phyloP scores from a whole-genome alignment of 2,888 invertebrate species.

The Leptinotarsa tumamoca region DNA sequence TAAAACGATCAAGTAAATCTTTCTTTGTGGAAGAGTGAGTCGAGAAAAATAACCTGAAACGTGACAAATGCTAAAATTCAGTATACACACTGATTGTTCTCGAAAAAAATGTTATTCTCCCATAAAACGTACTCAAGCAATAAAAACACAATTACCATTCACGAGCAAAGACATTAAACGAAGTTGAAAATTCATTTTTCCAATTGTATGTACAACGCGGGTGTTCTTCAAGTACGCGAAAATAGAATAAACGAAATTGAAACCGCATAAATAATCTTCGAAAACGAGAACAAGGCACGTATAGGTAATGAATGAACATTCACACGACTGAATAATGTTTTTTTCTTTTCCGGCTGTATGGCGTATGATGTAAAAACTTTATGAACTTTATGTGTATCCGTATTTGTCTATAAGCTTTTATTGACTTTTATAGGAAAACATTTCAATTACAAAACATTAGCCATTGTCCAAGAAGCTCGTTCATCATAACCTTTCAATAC shows the following conservation, averaged over 20 bases:
- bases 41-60: neutral
- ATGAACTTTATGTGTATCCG: too few species aligned
- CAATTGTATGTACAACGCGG: too few species aligned
- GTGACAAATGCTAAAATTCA: neutral
- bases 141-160: neutral
- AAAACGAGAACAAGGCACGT: constrained; percentile 1
- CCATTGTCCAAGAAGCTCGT: constrained; percentile 7
- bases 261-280: neutral
- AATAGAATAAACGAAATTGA: neutral
- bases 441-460: constrained; percentile 4
- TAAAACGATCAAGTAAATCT: too few species aligned
- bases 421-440: too few species aligned
- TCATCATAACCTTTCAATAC: neutral
- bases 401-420: too few species aligned
- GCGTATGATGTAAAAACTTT: too few species aligned
- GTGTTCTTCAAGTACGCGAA: neutral
- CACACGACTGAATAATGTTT: too few species aligned
- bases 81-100: neutral
- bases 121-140: neutral
- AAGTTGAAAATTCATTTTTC: too few species aligned
- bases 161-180: too few species aligned
- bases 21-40: too few species aligned
- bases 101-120: neutral
- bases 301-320: neutral
- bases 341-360: too few species aligned